Evolutionary conservation across 2,113 vertebrate genomes (phyloP).

Genomic region (Ariopsis seemanni): DNA sequence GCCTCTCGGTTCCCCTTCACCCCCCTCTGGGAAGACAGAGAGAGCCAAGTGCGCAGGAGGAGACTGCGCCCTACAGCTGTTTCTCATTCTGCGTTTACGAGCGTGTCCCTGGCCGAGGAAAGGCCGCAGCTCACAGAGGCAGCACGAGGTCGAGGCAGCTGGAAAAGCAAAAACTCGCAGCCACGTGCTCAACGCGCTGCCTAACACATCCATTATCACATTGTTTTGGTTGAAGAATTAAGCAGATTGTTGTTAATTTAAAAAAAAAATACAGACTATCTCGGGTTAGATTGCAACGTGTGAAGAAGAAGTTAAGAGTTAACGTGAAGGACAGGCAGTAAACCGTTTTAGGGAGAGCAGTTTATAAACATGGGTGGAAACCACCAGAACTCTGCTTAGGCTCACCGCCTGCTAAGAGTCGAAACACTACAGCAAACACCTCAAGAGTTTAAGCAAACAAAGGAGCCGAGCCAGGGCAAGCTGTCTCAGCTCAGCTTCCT

Average conservation of each 20-base stretch:
- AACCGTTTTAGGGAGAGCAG: constrained; percentile 28
- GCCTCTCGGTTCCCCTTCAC: constrained; percentile 44
- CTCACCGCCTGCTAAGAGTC: constrained; percentile 40
- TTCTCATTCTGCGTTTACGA: constrained; percentile 68
- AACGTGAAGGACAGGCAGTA: constrained; percentile 19
- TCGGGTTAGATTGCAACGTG: background rate
- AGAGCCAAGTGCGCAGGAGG: constrained; percentile 42
- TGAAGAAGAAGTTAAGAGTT: constrained; percentile 24
- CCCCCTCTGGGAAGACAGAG: constrained; percentile 36
- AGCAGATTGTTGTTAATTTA: background rate
- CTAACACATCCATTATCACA: background rate
- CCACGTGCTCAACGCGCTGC: constrained; percentile 31
- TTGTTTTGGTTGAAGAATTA: background rate
- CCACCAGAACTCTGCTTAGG: constrained; percentile 43
- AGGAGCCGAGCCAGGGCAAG: constrained; percentile 13
- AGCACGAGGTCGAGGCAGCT: constrained; percentile 30
- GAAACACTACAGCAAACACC: constrained; percentile 51
- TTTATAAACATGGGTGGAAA: constrained; percentile 40
- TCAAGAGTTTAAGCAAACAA: constrained; percentile 34
- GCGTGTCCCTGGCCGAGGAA: constrained; percentile 57
- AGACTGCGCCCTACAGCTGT: constrained; percentile 58
- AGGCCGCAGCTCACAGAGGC: constrained; percentile 55
- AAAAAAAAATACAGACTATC: background rate
- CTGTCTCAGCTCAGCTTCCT: constrained; percentile 29
- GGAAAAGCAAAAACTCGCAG: constrained; percentile 25